These are phyloP conservation scores for Phymorhynchus buccinoides DNA, from an alignment of 1,140 invertebrate genomes.

Conservation along the genomic window DNA sequence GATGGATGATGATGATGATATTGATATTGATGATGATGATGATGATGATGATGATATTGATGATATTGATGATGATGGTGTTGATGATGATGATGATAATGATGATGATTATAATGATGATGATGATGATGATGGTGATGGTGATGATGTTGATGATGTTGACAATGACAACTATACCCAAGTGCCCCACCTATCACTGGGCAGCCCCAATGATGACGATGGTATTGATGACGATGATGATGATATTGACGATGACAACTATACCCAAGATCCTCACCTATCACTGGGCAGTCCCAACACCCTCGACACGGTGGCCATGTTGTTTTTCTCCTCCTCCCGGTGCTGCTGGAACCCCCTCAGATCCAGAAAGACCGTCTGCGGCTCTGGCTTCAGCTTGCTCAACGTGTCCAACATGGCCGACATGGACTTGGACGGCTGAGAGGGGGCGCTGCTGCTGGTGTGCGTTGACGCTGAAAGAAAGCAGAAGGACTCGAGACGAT, in stretches of 20 bases:
- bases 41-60: no score
- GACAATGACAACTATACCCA: no score
- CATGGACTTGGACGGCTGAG: neutral
- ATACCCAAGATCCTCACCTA: neutral
- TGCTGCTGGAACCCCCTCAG: conserved; percentile 65
- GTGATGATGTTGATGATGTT: neutral
- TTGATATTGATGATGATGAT: no score
- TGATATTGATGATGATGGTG: no score
- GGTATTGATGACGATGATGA: no score
- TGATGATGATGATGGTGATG: neutral
- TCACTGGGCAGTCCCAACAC: conserved; percentile 55
- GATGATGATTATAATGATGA: neutral
- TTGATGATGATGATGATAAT: neutral
- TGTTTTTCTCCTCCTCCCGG: conserved; percentile 58
- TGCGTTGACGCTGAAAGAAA: neutral
- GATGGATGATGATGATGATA: no score
- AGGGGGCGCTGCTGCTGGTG: neutral
- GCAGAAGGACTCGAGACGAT: no score
- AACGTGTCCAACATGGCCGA: neutral
- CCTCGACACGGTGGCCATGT: conserved; percentile 60
- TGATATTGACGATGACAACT: neutral
- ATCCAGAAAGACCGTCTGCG: conserved; percentile 67
- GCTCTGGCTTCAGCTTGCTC: conserved; percentile 39
- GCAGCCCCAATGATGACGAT: no score
- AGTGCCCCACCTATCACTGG: no score